A percentile compares a stretch with the other conserved stretches of the same genome.
Evolutionary conservation across 2,113 vertebrate species (phyloP).

Genomic region (Henicopernis longicauda): DNA sequence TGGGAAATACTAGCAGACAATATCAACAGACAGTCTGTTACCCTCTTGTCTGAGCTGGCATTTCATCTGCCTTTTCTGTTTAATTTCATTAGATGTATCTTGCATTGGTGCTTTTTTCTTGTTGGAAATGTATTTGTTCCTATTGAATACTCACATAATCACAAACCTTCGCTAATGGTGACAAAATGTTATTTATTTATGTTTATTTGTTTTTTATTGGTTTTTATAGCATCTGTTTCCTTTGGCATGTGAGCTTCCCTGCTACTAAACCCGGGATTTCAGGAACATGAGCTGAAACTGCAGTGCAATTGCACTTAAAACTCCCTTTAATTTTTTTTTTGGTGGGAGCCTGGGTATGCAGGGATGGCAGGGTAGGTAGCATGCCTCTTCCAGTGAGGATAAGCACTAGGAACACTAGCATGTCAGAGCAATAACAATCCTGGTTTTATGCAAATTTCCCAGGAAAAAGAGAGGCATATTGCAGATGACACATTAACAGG

Average conservation of each 20-base stretch:
- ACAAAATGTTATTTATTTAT: conserved; percentile 68
- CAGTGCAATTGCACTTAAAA: background rate
- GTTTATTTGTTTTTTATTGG: conserved; percentile 59
- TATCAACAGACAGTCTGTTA: background rate
- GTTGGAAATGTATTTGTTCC: background rate
- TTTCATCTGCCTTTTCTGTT: background rate
- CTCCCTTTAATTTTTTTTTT: background rate
- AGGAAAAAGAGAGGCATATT: conserved; percentile 59
- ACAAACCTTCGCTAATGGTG: conserved; percentile 51
- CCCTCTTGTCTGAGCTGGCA: background rate
- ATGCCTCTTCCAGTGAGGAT: conserved; percentile 2
- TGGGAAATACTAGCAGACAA: background rate
- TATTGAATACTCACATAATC: conserved; percentile 23
- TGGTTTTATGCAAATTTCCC: conserved; percentile 63
- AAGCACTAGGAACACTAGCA: conserved; percentile 45
- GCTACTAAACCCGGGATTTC: conserved; percentile 24
- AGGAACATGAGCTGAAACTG: conserved; percentile 7
- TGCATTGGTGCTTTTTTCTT: background rate
- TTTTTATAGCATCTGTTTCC: conserved; percentile 64
- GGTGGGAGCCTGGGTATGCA: background rate
- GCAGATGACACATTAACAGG: conserved; percentile 61
- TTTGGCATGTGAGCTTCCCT: conserved; percentile 45
- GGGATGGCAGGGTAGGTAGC: background rate
- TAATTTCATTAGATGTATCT: background rate
- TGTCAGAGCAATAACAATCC: conserved; percentile 57